Evolutionary conservation across 2,888 invertebrate genomes (phyloP).

Genomic region (Fragum fragum): DNA sequence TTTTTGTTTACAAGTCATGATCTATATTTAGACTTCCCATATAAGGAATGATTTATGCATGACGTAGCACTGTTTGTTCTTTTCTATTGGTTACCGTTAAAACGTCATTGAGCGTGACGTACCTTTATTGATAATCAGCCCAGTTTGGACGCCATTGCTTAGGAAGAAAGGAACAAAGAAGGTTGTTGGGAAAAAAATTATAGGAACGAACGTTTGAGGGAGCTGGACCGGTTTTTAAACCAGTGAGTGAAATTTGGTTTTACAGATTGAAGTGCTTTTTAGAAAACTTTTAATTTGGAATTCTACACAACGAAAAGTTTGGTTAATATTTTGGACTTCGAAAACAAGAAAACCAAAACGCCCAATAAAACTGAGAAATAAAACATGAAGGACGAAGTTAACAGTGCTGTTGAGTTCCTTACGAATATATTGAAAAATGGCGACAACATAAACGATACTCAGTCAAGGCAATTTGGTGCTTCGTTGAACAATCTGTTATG

Average conservation of each 20-base stretch:
- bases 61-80: constrained; percentile 32
- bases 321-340: background rate
- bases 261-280: background rate
- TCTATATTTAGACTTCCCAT: constrained; percentile 61
- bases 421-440: constrained; percentile 73
- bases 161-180: constrained; percentile 48
- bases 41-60: constrained; percentile 53
- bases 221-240: background rate
- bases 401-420: constrained; percentile 81
- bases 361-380: background rate
- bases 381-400: constrained; percentile 84
- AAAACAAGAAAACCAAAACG: background rate
- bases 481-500: constrained; percentile 74
- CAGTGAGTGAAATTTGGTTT: background rate
- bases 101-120: constrained; percentile 64
- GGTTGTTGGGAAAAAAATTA: constrained; percentile 12
- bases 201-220: constrained; percentile 33
- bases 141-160: constrained; percentile 54
- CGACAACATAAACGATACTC: constrained; percentile 68
- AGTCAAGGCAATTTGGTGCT: constrained; percentile 70
- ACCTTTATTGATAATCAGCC: constrained; percentile 47
- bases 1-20: constrained; percentile 65
- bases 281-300: background rate
- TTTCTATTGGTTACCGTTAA: constrained; percentile 54
- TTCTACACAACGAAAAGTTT: background rate